Evolutionary conservation across 2,888 invertebrate genomes (phyloP).

Genomic region (Drosophila picticornis): DNA sequence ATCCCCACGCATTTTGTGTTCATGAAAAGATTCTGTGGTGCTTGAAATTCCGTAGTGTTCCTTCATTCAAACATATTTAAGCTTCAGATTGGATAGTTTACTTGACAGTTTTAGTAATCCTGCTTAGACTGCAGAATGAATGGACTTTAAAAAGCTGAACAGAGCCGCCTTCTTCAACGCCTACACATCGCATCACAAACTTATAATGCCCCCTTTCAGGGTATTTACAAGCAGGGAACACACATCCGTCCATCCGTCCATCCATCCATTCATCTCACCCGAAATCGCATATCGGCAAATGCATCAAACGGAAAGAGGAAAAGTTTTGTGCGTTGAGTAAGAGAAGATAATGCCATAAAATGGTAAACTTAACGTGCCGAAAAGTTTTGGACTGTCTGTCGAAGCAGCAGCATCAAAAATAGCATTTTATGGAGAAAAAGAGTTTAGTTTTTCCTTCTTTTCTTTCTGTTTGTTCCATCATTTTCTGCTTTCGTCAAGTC

Average conservation of each 20-base stretch:
- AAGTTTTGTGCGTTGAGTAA: conserved; percentile 7
- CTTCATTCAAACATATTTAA: background rate
- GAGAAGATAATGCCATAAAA: conserved; percentile 56
- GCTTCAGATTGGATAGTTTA: background rate
- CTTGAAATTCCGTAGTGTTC: too few species aligned
- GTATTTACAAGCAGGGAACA: background rate
- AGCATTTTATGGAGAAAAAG: conserved; percentile 27
- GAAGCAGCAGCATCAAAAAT: background rate
- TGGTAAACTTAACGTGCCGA: conserved; percentile 28
- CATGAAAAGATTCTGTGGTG: background rate
- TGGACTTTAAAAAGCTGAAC: background rate
- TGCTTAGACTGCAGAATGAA: background rate
- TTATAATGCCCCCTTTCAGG: background rate
- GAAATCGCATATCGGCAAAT: background rate
- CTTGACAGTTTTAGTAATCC: background rate
- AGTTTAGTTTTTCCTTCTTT: background rate
- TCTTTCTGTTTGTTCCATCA: too few species aligned
- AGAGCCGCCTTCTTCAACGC: background rate
- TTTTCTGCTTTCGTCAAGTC: conserved; percentile 24
- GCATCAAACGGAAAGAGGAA: background rate
- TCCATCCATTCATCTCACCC: background rate
- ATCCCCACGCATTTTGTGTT: background rate
- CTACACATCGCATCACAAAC: too few species aligned
- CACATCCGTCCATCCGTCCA: conserved; percentile 24
- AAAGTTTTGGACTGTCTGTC: conserved; percentile 13